These are phyloP conservation scores for Megalopta genalis DNA, from an alignment of 1,140 invertebrate genomes.

Conservation along the genomic window DNA sequence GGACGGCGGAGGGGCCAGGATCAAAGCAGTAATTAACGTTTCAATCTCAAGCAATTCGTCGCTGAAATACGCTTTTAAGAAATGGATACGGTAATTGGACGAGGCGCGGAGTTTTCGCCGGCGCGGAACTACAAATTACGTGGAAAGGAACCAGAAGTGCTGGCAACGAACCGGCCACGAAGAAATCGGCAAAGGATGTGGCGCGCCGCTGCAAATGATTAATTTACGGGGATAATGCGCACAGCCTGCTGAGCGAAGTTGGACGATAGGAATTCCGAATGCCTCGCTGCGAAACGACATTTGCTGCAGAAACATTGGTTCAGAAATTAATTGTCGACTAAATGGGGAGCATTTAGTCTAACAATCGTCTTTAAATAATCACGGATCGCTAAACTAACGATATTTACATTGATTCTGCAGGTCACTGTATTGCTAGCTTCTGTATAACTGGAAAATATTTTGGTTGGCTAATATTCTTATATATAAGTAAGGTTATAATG, in stretches of 20 bases:
- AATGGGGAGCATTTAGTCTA: too few species aligned
- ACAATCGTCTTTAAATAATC: too few species aligned
- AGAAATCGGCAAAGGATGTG: background rate
- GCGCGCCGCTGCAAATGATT: background rate
- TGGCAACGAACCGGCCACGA: background rate
- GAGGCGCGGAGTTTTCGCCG: slow-evolving; percentile 19
- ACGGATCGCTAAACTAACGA: too few species aligned
- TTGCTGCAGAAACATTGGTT: too few species aligned
- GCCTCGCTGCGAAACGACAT: too few species aligned
- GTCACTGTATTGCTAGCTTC: too few species aligned
- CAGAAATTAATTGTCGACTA: too few species aligned
- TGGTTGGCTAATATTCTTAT: too few species aligned
- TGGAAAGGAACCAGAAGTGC: background rate
- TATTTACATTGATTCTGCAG: too few species aligned
- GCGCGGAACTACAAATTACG: slow-evolving; percentile 13
- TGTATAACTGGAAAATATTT: too few species aligned
- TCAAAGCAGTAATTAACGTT: slow-evolving; percentile 50
- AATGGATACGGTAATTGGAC: slow-evolving; percentile 42
- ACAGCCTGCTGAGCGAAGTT: background rate
- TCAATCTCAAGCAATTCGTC: slow-evolving; percentile 45
- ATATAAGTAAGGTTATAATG: too few species aligned
- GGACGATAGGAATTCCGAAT: background rate
- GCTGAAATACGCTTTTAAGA: slow-evolving; percentile 40
- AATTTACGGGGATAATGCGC: background rate
- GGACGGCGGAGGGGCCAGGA: slow-evolving; percentile 16